These are phyloP conservation scores for Brenthis daphne DNA, from an alignment of 2,888 invertebrate species.

Conservation along the genomic window DNA sequence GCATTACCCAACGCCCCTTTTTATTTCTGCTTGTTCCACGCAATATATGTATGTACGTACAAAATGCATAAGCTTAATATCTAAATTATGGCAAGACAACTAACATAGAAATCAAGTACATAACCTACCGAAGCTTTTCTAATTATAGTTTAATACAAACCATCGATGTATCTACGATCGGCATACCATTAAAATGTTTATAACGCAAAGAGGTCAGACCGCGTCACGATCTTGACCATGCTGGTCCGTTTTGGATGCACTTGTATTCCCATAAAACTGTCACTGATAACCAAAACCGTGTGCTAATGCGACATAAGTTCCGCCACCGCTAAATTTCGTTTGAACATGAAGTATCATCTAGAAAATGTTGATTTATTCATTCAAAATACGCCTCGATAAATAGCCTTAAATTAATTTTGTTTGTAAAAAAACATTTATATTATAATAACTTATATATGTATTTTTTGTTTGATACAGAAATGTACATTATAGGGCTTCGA, in stretches of 20 bases:
- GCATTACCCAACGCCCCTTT: no score
- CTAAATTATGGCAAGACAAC: no score
- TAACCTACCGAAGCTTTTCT: slow-evolving; percentile 4
- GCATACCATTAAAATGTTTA: slow-evolving; percentile 34
- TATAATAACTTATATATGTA: no score
- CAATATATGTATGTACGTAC: no score
- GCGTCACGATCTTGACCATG: slow-evolving; percentile 67
- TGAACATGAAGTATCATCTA: slow-evolving; percentile 17
- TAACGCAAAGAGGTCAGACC: slow-evolving; percentile 47
- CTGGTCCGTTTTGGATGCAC: slow-evolving; percentile 62
- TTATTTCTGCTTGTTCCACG: no score
- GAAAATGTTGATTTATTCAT: neutral
- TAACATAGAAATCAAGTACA: no score
- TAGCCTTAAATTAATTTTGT: no score
- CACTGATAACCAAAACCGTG: slow-evolving; percentile 67
- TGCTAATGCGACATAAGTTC: slow-evolving; percentile 55
- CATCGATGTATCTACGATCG: slow-evolving; percentile 23
- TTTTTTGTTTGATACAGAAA: no score
- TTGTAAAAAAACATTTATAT: no score
- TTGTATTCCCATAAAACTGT: slow-evolving; percentile 57
- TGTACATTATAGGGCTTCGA: no score
- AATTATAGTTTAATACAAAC: slow-evolving; percentile 18
- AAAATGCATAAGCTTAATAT: no score
- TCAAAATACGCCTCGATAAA: neutral
- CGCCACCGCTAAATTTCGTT: slow-evolving; percentile 36